These are phyloP conservation scores for Clitarchus hookeri DNA, from an alignment of 2,888 invertebrate genomes.

Conservation along the genomic window DNA sequence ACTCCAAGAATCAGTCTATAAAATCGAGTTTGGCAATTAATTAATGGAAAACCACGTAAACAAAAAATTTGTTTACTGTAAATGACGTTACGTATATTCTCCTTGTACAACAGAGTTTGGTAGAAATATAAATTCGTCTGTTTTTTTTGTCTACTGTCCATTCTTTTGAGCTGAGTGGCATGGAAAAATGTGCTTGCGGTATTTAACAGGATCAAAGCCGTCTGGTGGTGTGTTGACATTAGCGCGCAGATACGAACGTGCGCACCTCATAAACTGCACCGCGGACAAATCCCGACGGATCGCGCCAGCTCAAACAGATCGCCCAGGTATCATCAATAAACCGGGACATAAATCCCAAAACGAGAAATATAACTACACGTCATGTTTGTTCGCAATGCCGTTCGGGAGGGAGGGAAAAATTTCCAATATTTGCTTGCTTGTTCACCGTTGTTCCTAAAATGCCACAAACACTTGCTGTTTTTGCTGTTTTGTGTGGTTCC, in stretches of 20 bases:
- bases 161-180: not conserved
- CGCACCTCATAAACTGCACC: not conserved
- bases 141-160: not conserved
- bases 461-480: not conserved
- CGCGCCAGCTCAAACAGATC: not conserved
- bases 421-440: not conserved
- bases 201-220: not conserved
- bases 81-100: no score
- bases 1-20: no score
- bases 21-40: no score
- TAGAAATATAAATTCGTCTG: no score
- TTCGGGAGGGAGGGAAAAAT: not conserved
- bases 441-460: not conserved
- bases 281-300: not conserved
- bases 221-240: not conserved
- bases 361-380: constrained; percentile 14
- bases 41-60: no score
- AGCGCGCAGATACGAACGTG: not conserved
- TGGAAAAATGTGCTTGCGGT: not conserved
- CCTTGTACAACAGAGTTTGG: no score
- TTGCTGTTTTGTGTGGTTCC: no score
- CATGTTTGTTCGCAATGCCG: not conserved
- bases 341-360: not conserved
- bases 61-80: no score
- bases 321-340: constrained; percentile 6